These are phyloP conservation scores for Biston betularia DNA, from an alignment of 2,888 invertebrate genomes.

Conservation along the genomic window DNA sequence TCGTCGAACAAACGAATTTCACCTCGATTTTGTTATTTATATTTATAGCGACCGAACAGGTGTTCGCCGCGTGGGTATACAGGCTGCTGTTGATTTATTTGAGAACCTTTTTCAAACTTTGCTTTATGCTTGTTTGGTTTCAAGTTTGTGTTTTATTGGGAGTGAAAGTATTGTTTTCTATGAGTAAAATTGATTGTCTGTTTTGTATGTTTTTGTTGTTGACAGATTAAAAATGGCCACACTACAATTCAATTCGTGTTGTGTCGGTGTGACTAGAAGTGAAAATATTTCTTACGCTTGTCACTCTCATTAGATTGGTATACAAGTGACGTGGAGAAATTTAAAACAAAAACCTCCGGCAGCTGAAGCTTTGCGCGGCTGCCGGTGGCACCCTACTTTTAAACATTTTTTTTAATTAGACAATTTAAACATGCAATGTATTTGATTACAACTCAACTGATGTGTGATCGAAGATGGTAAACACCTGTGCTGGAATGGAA, in stretches of 20 bases:
- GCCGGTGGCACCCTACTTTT: too few species aligned
- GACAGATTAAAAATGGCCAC: neutral
- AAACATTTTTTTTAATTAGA: too few species aligned
- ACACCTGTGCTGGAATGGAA: too few species aligned
- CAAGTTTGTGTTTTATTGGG: conserved; percentile 16
- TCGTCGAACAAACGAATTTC: conserved; percentile 76
- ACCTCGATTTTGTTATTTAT: conserved; percentile 78
- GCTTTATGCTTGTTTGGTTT: conserved; percentile 21
- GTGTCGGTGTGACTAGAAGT: neutral
- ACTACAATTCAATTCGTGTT: neutral
- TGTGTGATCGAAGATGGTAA: too few species aligned
- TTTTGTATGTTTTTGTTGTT: neutral
- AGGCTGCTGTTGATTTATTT: conserved; percentile 53
- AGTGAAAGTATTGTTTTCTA: conserved; percentile 28
- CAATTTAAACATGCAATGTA: too few species aligned
- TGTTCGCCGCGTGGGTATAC: conserved; percentile 61
- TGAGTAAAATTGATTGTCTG: neutral
- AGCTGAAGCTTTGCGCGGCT: too few species aligned
- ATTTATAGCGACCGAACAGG: conserved; percentile 66
- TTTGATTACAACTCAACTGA: too few species aligned
- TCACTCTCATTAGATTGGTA: too few species aligned
- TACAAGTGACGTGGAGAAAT: too few species aligned
- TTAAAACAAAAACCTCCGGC: too few species aligned
- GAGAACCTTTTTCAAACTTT: conserved; percentile 28
- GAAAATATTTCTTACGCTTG: too few species aligned